These are phyloP conservation scores for Drosophila rubida DNA, from an alignment of 2,888 invertebrate genomes.

Conservation along the genomic window DNA sequence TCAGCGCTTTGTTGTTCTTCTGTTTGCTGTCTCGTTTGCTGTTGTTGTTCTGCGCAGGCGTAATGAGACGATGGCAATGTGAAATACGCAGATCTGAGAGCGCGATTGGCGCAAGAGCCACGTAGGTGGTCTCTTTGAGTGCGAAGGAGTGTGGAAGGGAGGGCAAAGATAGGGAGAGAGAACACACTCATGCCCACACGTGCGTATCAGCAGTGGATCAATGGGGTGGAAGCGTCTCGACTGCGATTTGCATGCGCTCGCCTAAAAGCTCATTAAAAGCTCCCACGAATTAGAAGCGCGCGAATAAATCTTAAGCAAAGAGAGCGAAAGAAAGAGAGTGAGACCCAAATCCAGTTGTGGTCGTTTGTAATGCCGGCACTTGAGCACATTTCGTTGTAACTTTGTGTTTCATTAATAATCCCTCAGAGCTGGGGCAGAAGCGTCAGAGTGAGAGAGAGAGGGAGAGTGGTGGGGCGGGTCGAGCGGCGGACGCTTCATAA, in stretches of 20 bases:
- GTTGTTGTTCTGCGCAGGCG: constrained; percentile 70
- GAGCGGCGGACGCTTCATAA: constrained; percentile 61
- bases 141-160: neutral
- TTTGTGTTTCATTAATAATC: constrained; percentile 78
- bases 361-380: constrained; percentile 49
- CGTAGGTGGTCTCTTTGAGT: constrained; percentile 74
- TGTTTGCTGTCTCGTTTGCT: neutral
- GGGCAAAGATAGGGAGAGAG: neutral
- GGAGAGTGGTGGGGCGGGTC: neutral
- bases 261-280: constrained; percentile 65
- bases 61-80: constrained; percentile 79
- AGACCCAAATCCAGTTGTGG: constrained; percentile 8
- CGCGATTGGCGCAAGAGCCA: constrained; percentile 60
- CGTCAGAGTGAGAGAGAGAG: neutral
- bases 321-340: neutral
- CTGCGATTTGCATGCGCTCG: constrained; percentile 61
- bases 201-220: constrained; percentile 47
- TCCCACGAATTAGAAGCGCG: constrained; percentile 52
- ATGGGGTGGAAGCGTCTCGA: constrained; percentile 22
- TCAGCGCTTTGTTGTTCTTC: constrained; percentile 17
- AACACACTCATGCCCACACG: constrained; percentile 51
- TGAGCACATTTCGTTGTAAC: constrained; percentile 77
- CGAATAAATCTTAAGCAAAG: constrained; percentile 58
- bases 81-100: constrained; percentile 72
- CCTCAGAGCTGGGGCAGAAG: neutral